These are phyloP conservation scores for Diploscapter pachys DNA, from an alignment of 1,140 invertebrate genomes.

Conservation along the genomic window DNA sequence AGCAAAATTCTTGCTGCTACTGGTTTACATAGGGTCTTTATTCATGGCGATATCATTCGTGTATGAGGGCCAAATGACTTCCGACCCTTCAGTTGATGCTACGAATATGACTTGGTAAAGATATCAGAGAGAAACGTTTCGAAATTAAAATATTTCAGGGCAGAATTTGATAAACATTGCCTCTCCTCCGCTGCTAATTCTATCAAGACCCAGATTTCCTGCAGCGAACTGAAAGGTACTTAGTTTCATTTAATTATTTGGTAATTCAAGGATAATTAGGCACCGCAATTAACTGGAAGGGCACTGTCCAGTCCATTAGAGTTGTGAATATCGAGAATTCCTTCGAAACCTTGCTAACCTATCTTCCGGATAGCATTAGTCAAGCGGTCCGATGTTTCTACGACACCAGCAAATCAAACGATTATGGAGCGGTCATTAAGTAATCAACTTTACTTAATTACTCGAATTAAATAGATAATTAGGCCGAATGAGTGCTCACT, in stretches of 20 bases:
- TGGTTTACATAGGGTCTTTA: constrained; percentile 42
- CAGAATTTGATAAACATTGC: constrained; percentile 40
- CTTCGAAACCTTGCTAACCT: constrained; percentile 50
- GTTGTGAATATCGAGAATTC: constrained; percentile 49
- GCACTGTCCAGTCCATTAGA: constrained; percentile 47
- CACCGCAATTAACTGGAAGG: constrained; percentile 50
- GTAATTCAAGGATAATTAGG: constrained; percentile 14
- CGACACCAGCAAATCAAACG: constrained; percentile 36
- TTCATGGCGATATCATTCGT: constrained; percentile 52
- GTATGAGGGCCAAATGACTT: constrained; percentile 43
- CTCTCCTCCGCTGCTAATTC: constrained; percentile 35
- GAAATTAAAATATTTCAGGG: background rate
- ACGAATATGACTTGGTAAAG: constrained; percentile 53
- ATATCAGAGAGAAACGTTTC: constrained; percentile 14
- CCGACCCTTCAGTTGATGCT: constrained; percentile 38
- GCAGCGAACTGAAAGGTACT: constrained; percentile 49
- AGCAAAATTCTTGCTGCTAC: constrained; percentile 42
- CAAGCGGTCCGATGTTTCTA: constrained; percentile 51
- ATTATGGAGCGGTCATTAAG: constrained; percentile 9
- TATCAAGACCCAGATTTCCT: constrained; percentile 41
- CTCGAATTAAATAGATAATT: constrained; percentile 19
- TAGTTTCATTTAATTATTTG: background rate
- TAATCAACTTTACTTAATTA: background rate
- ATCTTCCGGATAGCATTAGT: constrained; percentile 45
- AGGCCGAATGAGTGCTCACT: constrained; percentile 47